These are phyloP conservation scores for Sarcophaga carnaria DNA, from an alignment of 2,888 invertebrate species.

Conservation along the genomic window DNA sequence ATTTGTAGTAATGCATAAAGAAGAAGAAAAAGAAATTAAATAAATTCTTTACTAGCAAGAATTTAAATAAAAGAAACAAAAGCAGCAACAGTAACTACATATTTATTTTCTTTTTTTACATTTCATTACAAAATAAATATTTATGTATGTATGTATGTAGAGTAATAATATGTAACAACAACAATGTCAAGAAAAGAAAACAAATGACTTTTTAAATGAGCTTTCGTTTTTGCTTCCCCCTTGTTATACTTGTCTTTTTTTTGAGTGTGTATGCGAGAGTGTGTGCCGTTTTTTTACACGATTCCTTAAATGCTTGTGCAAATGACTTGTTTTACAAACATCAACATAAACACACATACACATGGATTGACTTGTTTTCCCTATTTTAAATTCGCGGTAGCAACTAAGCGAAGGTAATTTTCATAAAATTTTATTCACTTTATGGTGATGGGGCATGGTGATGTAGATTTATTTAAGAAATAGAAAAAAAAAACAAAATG, in stretches of 20 bases:
- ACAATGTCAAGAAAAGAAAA: constrained; percentile 25
- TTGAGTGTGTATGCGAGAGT: not conserved
- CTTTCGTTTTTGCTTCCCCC: constrained; percentile 1
- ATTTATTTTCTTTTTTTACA: too few relatives aligned
- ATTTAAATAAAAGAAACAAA: not conserved
- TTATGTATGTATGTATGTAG: not conserved
- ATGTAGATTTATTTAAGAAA: not conserved
- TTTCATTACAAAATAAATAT: not conserved
- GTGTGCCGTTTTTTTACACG: not conserved
- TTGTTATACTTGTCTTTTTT: not conserved
- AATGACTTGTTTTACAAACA: constrained; percentile 31
- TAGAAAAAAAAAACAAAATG: not conserved
- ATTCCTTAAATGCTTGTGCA: constrained; percentile 47
- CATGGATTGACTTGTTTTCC: not conserved
- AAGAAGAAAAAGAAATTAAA: not conserved
- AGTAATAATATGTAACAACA: constrained; percentile 13
- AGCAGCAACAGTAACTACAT: too few relatives aligned
- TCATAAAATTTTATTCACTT: constrained; percentile 62
- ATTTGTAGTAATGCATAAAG: not conserved
- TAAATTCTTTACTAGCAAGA: not conserved
- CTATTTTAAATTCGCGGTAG: constrained; percentile 34
- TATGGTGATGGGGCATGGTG: constrained; percentile 17
- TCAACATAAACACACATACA: not conserved
- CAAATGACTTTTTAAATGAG: constrained; percentile 52
- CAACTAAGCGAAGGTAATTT: constrained; percentile 43